Evolutionary conservation across 2,888 invertebrate species (phyloP), one percentile per base, ranked within the genome.

Genomic region (Agriopis marginaria): DNA sequence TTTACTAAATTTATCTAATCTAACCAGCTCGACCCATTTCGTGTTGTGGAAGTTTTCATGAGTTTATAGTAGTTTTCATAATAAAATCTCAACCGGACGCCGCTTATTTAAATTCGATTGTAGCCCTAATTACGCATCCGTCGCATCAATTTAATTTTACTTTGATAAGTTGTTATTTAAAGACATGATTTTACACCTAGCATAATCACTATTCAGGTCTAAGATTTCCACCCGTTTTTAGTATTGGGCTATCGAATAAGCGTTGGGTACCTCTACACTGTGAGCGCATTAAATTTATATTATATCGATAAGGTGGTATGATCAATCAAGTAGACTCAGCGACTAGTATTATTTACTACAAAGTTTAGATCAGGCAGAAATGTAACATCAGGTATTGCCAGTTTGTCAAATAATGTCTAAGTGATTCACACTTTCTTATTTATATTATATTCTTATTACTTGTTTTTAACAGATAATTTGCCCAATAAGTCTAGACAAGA

Each of bases 81-180:
- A 53, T 45, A 58, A 44, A 50, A 72, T 71, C 85, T 88, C 88
- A 84, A 89, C 92, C 90, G 90, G 92, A 93, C 93, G 93, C 93
- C 93, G 93, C 93, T 92, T 71, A 73, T 71, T 70, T 75, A n/a
- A 54, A 67, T 66, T 50, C 59, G 47, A 74, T 40, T 17, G 54
- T 23, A 54, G 73, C 73, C 76, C 77, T 79, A 81, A 81, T 78
- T 81, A 92, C 93, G 93, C 92, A 90, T 92, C 93, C 93, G 93
- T 93, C 93, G 93, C 93, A 91, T 87, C 82, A 70, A 73, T 77
- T 74, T 74, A 65, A 79, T 70, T 73, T 75, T 40, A 5, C 6
- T 63, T 14, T 32, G 10, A 14, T 68, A 61, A 66, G 72, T 71
- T 75, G 56, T 39, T 32, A 39, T 60, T 60, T 72, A 60, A 61